Conservation (phyloP, 2,797 vertebrate genomes). For the Tenualosa ilisha region DNA sequence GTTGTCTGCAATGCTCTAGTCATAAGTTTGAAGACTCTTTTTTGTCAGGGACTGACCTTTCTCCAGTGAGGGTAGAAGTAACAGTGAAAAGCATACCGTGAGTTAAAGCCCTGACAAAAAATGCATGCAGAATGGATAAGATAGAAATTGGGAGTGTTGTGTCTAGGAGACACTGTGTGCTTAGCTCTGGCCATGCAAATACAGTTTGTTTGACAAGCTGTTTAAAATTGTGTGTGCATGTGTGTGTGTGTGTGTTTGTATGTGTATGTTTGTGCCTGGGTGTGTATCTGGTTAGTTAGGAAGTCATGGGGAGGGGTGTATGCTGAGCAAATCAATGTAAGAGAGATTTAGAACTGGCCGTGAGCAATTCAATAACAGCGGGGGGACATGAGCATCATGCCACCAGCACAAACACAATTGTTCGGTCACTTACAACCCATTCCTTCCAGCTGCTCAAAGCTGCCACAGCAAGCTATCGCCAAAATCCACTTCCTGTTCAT, state of each 20-base stretch:
- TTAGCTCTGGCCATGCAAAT: conserved; percentile 10
- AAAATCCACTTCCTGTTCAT: conserved; percentile 22
- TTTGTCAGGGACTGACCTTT: too few species aligned
- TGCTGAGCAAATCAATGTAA: conserved; percentile 40
- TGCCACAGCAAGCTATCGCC: neutral
- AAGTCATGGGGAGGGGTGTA: neutral
- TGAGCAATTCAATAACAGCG: conserved; percentile 46
- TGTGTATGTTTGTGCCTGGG: neutral
- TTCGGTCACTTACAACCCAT: conserved; percentile 21
- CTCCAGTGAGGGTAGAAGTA: neutral
- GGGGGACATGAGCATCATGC: neutral
- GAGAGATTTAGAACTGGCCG: conserved; percentile 38
- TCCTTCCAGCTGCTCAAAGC: conserved; percentile 18
- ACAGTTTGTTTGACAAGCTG: neutral
- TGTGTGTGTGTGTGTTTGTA: neutral
- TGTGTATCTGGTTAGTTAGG: neutral
- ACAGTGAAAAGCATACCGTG: neutral
- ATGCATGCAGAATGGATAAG: neutral
- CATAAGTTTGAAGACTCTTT: too few species aligned
- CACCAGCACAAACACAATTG: neutral
- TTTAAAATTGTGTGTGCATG: neutral
- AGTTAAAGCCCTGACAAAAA: neutral
- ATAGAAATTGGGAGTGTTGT: neutral
- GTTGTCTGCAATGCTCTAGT: neutral
- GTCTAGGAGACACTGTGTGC: neutral